Evolutionary conservation across 2,113 vertebrate genomes (phyloP), one percentile per base, ranked within the genome.

Genomic region (Elachura formosa): DNA sequence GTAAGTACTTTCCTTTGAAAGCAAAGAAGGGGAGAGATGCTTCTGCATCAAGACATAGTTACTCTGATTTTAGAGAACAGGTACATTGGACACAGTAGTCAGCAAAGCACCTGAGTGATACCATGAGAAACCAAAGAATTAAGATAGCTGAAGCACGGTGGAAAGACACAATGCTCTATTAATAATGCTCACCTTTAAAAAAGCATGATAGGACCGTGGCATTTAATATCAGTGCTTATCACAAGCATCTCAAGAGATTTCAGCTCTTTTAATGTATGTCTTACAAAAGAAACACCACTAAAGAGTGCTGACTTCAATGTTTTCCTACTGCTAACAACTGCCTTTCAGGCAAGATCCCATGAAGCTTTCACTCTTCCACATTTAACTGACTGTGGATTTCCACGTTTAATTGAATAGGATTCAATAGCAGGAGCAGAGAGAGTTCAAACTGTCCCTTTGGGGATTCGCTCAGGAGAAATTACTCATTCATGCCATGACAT

Each of bases 201-300:
- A 94, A 56, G 66, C 58, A 61, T 82, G 93, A 95, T 94, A 94
- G 89, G 66, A 80, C 81, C 0, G 0, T 73, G 84, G 91, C 84
- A 95, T 96, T 96, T 97, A 95, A 77, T 89, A 96, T 90, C 84
- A 94, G 74, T 51, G 89, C 84, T 93, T 95, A 96, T 94, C 89
- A 95, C 59, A 93, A 91, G 63, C 81, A 96, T 91, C 95, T 97
- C 91, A 69, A 94, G 94, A 91, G 89, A 95, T 85, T 96, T 94
- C 91, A 87, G 71, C 62, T 83, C 91, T 87, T 94, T 94, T 94
- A 93, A 96, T 95, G 63, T 71, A 58, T 43, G 54, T 76, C 84
- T 96, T 72, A 93, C 87, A 96, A 94, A 95, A 91, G 94, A 95
- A 91, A 91, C 34, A 69, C 28, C 75, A 76, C 67, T 91, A 21